phyloP scores from a whole-genome alignment of 2,797 vertebrate genomes.

The Allobates femoralis region DNA sequence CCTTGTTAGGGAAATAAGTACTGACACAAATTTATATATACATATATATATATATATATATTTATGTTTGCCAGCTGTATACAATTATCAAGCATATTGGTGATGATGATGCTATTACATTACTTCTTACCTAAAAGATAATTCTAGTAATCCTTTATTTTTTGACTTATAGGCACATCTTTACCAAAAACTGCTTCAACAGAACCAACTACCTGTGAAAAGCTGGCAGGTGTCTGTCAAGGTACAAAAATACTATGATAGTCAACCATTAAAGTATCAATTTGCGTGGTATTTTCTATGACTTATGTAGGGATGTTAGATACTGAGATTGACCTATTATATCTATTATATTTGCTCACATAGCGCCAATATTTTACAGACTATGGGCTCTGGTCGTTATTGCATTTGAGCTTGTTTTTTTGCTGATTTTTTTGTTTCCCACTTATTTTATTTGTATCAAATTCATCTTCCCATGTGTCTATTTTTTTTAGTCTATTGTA shows the following conservation, averaged over 20 bases:
- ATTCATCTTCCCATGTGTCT: no score
- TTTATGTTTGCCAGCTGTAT: no score
- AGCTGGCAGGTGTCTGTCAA: conserved; percentile 82
- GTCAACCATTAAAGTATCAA: neutral
- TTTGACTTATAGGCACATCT: conserved; percentile 78
- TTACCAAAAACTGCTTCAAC: conserved; percentile 73
- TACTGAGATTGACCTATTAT: neutral
- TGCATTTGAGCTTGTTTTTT: no score
- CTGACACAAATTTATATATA: no score
- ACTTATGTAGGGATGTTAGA: neutral
- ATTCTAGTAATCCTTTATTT: conserved; percentile 63
- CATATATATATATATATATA: no score
- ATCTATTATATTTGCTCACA: no score
- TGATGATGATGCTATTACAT: neutral
- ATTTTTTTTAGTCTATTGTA: no score
- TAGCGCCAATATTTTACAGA: no score
- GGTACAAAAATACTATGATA: conserved; percentile 74
- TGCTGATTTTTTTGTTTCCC: no score
- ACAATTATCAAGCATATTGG: neutral
- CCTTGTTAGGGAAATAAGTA: no score
- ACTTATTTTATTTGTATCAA: no score
- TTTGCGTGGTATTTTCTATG: neutral
- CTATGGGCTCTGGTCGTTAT: no score
- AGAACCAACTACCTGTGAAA: conserved; percentile 78
- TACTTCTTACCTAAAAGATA: neutral